These are phyloP conservation scores for Heterodera carotae DNA, from an alignment of 1,140 invertebrate genomes.

Conservation along the genomic window DNA sequence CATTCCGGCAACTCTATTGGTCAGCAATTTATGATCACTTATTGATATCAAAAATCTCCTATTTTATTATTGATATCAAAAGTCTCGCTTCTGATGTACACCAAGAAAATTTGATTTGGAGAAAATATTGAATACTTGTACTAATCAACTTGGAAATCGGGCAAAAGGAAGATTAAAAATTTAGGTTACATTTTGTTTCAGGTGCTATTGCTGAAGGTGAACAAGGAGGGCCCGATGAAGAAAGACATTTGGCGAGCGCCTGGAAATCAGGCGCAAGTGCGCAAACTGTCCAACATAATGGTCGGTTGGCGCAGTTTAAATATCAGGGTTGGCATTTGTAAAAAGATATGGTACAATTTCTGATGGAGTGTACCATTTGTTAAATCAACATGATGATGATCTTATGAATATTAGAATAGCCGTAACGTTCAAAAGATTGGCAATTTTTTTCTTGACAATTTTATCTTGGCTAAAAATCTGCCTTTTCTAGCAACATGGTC, in stretches of 20 bases:
- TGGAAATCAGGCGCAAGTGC: constrained; percentile 89
- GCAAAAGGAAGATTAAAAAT: constrained; percentile 9
- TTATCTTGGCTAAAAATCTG: not conserved
- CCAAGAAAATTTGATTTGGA: too few species aligned
- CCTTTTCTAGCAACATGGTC: constrained; percentile 75
- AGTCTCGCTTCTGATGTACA: too few species aligned
- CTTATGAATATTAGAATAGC: too few species aligned
- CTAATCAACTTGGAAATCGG: too few species aligned
- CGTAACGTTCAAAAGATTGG: too few species aligned
- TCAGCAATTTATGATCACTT: constrained; percentile 23
- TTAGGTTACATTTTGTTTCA: constrained; percentile 17
- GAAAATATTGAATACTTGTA: too few species aligned
- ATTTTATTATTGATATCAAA: too few species aligned
- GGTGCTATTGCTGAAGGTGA: constrained; percentile 85
- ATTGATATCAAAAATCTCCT: too few species aligned
- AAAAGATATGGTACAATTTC: not conserved
- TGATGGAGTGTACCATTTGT: too few species aligned
- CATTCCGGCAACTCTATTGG: constrained; percentile 63
- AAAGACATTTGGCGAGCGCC: constrained; percentile 91
- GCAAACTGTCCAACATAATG: constrained; percentile 89
- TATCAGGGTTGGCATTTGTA: not conserved
- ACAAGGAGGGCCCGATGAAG: constrained; percentile 87
- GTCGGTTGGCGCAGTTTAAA: not conserved
- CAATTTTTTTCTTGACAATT: not conserved
- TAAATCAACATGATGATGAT: too few species aligned